Percentiles rank a stretch among this genome's conserved stretches.
Conservation (phyloP, 2,888 invertebrate genomes). For the Cenopis cana region DNA sequence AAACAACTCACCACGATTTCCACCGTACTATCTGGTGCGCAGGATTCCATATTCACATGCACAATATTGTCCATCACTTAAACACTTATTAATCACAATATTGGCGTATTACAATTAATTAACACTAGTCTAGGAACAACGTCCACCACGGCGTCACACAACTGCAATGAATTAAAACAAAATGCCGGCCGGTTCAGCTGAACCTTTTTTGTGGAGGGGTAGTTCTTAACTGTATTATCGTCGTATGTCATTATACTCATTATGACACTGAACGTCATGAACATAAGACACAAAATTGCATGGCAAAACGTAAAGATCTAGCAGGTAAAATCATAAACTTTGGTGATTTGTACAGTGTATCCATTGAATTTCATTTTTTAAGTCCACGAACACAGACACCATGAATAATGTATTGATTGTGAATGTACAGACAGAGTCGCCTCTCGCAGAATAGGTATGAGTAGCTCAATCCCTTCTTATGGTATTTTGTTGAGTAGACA, state of each 20-base stretch:
- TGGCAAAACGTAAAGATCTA: not conserved
- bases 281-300: not conserved
- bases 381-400: not conserved
- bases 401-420: not conserved
- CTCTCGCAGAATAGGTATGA: not conserved
- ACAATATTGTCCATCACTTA: conserved; percentile 22
- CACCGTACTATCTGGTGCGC: conserved; percentile 34
- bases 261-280: not conserved
- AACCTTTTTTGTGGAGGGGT: conserved; percentile 18
- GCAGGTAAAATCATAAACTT: conserved; percentile 22
- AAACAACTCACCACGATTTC: conserved; percentile 6
- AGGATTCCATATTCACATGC: conserved; percentile 5
- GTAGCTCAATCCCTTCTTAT: no score
- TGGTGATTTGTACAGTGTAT: not conserved
- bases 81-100: conserved; percentile 15
- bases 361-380: not conserved
- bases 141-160: not conserved
- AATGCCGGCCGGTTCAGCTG: conserved; percentile 12
- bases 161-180: conserved; percentile 13
- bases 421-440: not conserved
- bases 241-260: not conserved
- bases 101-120: no score
- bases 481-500: no score
- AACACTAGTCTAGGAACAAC: conserved; percentile 1
- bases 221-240: conserved; percentile 2